Conservation (phyloP, 30 jellyfish, hydroid and myxozoan species). For the Pelagia noctiluca region DNA sequence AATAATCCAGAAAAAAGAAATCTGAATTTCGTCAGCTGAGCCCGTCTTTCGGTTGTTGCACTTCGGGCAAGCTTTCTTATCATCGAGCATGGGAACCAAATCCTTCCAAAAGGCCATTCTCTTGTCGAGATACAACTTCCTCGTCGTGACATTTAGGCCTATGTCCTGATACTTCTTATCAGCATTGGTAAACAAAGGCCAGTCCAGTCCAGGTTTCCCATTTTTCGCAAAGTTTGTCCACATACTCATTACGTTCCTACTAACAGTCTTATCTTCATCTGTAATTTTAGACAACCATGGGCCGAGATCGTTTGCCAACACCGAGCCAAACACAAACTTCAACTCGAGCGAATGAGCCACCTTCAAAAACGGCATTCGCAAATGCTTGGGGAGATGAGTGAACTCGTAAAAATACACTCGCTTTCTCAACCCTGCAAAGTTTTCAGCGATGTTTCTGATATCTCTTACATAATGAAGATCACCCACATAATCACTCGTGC, state of each 20-base stretch:
- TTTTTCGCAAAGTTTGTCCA: conserved; percentile 59
- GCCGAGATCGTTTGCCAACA: neutral
- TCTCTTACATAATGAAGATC: conserved; percentile 14
- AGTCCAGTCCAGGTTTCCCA: conserved; percentile 33
- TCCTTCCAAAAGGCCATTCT: no score
- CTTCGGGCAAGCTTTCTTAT: no score
- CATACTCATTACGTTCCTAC: conserved; percentile 44
- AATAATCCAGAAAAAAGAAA: no score
- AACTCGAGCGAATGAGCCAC: conserved; percentile 44
- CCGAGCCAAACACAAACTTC: conserved; percentile 26
- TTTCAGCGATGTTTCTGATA: conserved; percentile 11
- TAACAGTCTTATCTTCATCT: conserved; percentile 9
- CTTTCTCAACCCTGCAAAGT: conserved; percentile 13
- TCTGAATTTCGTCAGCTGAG: no score
- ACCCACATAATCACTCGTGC: neutral
- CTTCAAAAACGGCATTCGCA: conserved; percentile 8
- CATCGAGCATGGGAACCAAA: no score
- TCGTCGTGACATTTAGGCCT: neutral
- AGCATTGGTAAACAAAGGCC: conserved; percentile 7
- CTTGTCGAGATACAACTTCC: no score
- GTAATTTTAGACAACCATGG: neutral
- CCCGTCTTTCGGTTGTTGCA: no score
- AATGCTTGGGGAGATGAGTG: conserved; percentile 29
- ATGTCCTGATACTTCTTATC: conserved; percentile 3
- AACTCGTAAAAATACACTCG: conserved; percentile 28